Percentiles rank a stretch among this genome's conserved stretches.
Evolutionary conservation across 2,888 invertebrate species (phyloP).

Genomic region (Xestia c-nigrum): DNA sequence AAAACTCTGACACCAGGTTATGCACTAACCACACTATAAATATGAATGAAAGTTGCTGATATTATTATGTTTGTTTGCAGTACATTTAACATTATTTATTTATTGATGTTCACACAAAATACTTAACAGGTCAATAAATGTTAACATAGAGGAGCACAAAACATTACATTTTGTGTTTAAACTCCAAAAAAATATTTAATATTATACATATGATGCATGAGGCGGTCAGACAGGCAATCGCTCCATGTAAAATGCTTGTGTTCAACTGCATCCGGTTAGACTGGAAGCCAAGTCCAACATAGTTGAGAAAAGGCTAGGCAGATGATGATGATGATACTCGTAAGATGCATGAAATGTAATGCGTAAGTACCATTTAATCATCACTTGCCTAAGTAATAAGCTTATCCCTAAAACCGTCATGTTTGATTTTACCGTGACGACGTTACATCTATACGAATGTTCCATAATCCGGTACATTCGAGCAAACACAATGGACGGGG

Average conservation of each 20-base stretch:
- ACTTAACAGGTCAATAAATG: too few species aligned
- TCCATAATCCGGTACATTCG: slow-evolving; percentile 68
- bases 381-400: slow-evolving; percentile 14
- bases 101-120: too few species aligned
- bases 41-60: slow-evolving; percentile 43
- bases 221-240: too few species aligned
- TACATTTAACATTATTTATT: not conserved
- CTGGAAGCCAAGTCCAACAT: too few species aligned
- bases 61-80: slow-evolving; percentile 6
- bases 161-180: not conserved
- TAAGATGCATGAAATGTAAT: not conserved
- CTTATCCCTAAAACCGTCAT: slow-evolving; percentile 25
- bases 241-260: too few species aligned
- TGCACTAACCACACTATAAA: too few species aligned
- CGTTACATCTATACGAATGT: slow-evolving; percentile 57
- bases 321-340: too few species aligned
- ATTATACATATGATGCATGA: too few species aligned
- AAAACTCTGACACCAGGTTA: too few species aligned
- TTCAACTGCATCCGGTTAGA: too few species aligned
- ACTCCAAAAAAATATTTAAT: not conserved
- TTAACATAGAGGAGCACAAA: too few species aligned
- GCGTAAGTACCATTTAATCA: slow-evolving; percentile 3
- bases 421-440: slow-evolving; percentile 53
- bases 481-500: slow-evolving; percentile 72
- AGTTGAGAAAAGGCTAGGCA: too few species aligned